These are phyloP conservation scores for Magallana gigas DNA, from an alignment of 1,140 invertebrate species.

Conservation along the genomic window DNA sequence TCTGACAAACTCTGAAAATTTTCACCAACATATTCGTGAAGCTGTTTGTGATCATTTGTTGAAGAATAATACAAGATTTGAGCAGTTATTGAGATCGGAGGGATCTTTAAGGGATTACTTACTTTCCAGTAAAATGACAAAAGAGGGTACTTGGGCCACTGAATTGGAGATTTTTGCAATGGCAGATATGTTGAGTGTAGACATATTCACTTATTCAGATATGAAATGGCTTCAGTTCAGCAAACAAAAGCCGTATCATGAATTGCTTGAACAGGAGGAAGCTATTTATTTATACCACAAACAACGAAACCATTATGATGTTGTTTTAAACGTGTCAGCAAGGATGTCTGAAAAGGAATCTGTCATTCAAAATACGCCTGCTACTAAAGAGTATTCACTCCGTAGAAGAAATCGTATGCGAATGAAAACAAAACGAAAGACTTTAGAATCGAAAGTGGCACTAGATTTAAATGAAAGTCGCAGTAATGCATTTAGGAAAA, in stretches of 20 bases:
- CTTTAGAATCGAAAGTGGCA: not conserved
- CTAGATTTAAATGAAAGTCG: not conserved
- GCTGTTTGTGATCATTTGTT: not conserved
- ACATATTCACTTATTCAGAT: conserved; percentile 16
- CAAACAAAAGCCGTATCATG: not conserved
- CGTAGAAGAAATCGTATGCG: not conserved
- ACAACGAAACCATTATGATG: conserved; percentile 1
- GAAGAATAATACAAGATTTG: not conserved
- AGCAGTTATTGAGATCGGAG: not conserved
- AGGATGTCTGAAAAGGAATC: not conserved
- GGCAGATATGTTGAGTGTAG: too few species aligned
- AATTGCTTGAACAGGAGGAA: not conserved
- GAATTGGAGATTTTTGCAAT: too few species aligned
- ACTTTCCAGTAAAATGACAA: too few species aligned
- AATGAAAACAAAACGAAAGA: not conserved
- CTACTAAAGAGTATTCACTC: not conserved
- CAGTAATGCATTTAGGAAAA: not conserved
- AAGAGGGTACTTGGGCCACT: too few species aligned
- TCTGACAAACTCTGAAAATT: not conserved
- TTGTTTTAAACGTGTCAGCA: not conserved
- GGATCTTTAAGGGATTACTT: too few species aligned
- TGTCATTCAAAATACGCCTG: not conserved
- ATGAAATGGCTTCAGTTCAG: not conserved
- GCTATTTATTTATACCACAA: conserved; percentile 21
- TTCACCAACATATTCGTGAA: not conserved